Percentiles rank a stretch among this genome's conserved stretches.
phyloP scores from a whole-genome alignment of 2,113 vertebrate genomes.

The Callorhinus ursinus region DNA sequence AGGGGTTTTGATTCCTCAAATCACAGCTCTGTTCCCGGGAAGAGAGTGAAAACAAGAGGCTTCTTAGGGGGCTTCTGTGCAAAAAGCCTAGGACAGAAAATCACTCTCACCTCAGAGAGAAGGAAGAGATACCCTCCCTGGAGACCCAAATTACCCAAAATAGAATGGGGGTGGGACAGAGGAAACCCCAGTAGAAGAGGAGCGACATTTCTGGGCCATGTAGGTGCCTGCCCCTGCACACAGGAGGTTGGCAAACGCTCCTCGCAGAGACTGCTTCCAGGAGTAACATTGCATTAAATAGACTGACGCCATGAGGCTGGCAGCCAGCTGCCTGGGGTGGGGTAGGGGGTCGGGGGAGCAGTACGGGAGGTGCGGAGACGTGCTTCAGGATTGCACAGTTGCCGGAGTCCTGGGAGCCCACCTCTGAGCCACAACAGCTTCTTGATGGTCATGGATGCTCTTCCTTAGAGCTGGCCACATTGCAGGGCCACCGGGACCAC shows the following conservation, averaged over 20 bases:
- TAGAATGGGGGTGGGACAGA: neutral
- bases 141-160: neutral
- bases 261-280: neutral
- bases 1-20: neutral
- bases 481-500: neutral
- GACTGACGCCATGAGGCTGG: neutral
- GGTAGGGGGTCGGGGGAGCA: rapidly evolving
- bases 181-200: neutral
- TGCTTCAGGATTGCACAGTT: neutral
- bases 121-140: neutral
- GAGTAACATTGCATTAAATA: neutral
- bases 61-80: neutral
- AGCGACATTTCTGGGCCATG: slow-evolving; percentile 23
- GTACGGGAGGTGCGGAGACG: neutral
- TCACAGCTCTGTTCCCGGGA: neutral
- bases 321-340: neutral
- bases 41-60: neutral
- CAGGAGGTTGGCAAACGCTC: neutral
- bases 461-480: neutral
- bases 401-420: neutral
- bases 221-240: neutral
- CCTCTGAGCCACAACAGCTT: neutral
- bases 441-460: neutral
- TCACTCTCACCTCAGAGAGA: neutral
- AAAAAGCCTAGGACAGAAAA: neutral